phyloP scores from a whole-genome alignment of 2,797 vertebrate species.

The Parauchenoglanis ngamensis region DNA sequence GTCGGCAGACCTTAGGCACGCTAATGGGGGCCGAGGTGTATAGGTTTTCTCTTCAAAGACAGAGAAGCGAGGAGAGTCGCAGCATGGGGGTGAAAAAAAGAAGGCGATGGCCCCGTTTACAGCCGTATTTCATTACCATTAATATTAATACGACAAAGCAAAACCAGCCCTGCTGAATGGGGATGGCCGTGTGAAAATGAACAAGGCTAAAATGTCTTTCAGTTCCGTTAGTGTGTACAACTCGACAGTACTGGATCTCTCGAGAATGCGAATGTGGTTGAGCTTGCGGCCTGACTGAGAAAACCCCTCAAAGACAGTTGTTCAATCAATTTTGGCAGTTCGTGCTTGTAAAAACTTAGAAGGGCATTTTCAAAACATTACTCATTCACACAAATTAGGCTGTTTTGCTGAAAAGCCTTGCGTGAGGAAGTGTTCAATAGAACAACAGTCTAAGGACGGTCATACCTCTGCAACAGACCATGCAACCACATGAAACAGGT shows the following conservation, averaged over 20 bases:
- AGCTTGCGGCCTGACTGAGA: not conserved
- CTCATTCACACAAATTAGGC: conserved; percentile 41
- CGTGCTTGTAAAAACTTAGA: conserved; percentile 38
- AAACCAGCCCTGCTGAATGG: conserved; percentile 19
- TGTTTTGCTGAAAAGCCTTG: conserved; percentile 7
- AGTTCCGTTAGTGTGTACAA: not conserved
- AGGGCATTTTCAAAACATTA: conserved; percentile 28
- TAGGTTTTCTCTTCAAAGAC: conserved; percentile 45
- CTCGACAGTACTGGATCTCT: not conserved
- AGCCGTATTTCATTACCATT: conserved; percentile 49
- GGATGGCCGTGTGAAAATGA: conserved; percentile 7
- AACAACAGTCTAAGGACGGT: conserved; percentile 17
- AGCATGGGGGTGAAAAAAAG: conserved; percentile 34
- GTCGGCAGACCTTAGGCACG: not conserved
- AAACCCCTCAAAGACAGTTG: not conserved
- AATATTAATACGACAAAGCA: conserved; percentile 49
- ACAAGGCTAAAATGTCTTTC: conserved; percentile 7
- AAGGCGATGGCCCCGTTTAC: conserved; percentile 27
- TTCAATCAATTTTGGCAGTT: not conserved
- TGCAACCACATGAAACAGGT: conserved; percentile 49
- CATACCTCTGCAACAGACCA: conserved; percentile 34
- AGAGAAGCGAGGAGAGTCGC: not conserved
- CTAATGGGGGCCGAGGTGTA: conserved; percentile 16
- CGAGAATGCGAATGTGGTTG: not conserved
- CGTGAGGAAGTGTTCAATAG: conserved; percentile 36